Evolutionary conservation across 2,888 invertebrate genomes (phyloP).

Genomic region (Tiliacea aurago): DNA sequence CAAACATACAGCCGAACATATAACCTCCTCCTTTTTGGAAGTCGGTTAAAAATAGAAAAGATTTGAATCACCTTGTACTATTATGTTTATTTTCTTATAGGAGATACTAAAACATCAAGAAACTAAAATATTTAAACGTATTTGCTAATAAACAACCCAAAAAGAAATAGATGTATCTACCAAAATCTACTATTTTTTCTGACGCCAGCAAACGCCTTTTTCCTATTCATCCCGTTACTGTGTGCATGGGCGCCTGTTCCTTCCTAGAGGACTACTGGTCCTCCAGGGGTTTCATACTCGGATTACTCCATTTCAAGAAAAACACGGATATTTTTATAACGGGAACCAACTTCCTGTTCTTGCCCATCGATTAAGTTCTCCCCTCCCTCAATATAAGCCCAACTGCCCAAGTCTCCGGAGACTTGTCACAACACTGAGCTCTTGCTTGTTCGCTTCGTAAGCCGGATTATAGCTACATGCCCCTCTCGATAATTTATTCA

Average conservation of each 20-base stretch:
- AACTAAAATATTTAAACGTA: background rate
- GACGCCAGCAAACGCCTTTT: background rate
- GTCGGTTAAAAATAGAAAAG: too few species aligned
- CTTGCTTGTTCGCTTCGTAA: conserved; percentile 41
- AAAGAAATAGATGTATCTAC: background rate
- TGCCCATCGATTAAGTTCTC: background rate
- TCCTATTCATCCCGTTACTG: background rate
- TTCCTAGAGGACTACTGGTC: background rate
- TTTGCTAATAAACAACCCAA: background rate
- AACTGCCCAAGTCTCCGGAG: conserved; percentile 11
- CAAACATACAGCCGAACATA: too few species aligned
- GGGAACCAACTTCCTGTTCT: background rate
- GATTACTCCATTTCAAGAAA: background rate
- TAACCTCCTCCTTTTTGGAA: too few species aligned
- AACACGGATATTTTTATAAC: background rate
- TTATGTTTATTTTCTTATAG: background rate
- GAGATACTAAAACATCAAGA: too few species aligned
- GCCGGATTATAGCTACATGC: conserved; percentile 48
- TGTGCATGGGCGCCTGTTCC: background rate
- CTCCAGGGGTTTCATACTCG: background rate
- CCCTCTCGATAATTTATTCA: conserved; percentile 50
- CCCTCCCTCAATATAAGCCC: background rate
- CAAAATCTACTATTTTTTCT: background rate
- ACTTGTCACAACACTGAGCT: conserved; percentile 27
- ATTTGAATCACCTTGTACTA: background rate